A percentile compares a stretch with the other conserved stretches of the same genome.
These are phyloP conservation scores for Sebastes variabilis DNA, from an alignment of 2,797 vertebrate genomes.

Conservation along the genomic window DNA sequence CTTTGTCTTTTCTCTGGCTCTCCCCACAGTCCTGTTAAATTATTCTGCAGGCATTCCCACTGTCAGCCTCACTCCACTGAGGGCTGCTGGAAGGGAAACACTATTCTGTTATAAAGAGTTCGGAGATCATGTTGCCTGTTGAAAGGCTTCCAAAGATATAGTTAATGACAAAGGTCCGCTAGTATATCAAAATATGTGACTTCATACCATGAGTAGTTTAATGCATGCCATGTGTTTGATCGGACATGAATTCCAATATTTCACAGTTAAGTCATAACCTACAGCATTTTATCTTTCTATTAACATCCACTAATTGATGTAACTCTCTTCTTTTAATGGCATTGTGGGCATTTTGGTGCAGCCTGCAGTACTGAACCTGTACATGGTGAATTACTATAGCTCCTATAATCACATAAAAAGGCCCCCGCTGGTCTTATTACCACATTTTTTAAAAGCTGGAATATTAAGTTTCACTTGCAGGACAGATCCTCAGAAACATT, in stretches of 20 bases:
- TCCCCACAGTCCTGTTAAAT: constrained; percentile 61
- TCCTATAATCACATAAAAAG: constrained; percentile 4
- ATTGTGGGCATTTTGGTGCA: not conserved
- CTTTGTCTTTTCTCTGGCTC: constrained; percentile 69
- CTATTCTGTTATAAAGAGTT: constrained; percentile 22
- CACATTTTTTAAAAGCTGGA: constrained; percentile 6
- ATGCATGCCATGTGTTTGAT: not conserved
- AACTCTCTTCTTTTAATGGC: not conserved
- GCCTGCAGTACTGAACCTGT: not conserved
- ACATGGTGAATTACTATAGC: not conserved
- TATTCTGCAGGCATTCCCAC: constrained; percentile 59
- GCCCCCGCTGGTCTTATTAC: not conserved
- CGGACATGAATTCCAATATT: not conserved
- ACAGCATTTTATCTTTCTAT: constrained; percentile 3
- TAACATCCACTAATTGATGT: constrained; percentile 10
- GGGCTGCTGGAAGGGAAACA: constrained; percentile 35
- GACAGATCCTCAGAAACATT: not conserved
- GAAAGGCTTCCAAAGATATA: constrained; percentile 25
- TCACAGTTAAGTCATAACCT: not conserved
- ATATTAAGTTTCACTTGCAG: constrained; percentile 11
- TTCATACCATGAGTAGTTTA: constrained; percentile 4
- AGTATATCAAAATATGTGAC: constrained; percentile 11
- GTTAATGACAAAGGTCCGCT: constrained; percentile 1
- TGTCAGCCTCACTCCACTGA: constrained; percentile 38
- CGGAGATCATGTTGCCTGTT: constrained; percentile 35